Evolutionary conservation across 2,888 invertebrate species (phyloP).

Genomic region (Helobdella robusta): DNA sequence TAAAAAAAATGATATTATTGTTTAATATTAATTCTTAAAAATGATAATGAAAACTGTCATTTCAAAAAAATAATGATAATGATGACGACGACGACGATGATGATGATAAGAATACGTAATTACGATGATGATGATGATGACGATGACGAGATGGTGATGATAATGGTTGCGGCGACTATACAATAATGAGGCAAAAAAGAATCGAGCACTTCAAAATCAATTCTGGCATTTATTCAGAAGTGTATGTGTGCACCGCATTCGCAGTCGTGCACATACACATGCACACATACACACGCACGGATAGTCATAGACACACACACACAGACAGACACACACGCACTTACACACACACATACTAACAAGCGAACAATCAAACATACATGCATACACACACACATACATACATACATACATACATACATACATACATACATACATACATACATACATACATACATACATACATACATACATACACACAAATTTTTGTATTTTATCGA

Average conservation of each 20-base stretch:
- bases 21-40: no score
- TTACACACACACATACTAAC: neutral
- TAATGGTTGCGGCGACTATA: neutral
- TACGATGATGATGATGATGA: slow-evolving; percentile 5
- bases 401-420: neutral
- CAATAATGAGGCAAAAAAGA: no score
- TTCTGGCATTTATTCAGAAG: no score
- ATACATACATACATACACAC: neutral
- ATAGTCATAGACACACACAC: neutral
- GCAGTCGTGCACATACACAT: neutral
- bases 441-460: slow-evolving; percentile 5
- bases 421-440: neutral
- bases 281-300: neutral
- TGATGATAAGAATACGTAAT: neutral
- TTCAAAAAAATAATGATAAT: slow-evolving; percentile 23
- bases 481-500: neutral
- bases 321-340: neutral
- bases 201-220: no score
- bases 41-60: no score
- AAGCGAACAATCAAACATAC: neutral
- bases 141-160: slow-evolving; percentile 2
- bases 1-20: no score
- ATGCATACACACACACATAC: neutral
- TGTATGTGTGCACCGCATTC: neutral
- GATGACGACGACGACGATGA: slow-evolving; percentile 21